Percentiles rank a stretch among this genome's conserved stretches.
These are phyloP conservation scores for Mylabris sibirica DNA, from an alignment of 2,888 invertebrate genomes.

Conservation along the genomic window DNA sequence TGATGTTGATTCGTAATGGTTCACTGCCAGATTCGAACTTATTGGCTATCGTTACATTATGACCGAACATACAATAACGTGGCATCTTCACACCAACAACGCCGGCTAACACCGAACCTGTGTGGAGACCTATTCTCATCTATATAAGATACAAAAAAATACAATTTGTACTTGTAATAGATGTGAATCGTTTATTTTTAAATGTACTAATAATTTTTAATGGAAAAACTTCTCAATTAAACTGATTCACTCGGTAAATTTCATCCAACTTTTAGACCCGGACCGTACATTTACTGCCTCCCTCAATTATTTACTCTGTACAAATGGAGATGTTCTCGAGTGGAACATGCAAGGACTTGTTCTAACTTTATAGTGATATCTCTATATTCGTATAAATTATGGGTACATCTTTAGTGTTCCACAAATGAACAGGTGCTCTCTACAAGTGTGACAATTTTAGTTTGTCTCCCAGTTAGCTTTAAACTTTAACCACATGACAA, in stretches of 20 bases:
- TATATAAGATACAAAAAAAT: slow-evolving; percentile 56
- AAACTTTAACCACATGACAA: not conserved
- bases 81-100: slow-evolving; percentile 95
- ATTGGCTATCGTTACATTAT: slow-evolving; percentile 94
- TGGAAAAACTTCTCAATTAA: not conserved
- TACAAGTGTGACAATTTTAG: not conserved
- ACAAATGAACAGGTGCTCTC: no score
- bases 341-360: no score
- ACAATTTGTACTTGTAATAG: not conserved
- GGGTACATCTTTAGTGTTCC: no score
- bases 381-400: no score
- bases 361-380: no score
- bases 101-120: slow-evolving; percentile 91
- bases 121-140: slow-evolving; percentile 96
- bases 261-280: not conserved
- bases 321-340: no score
- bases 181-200: no score
- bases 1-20: slow-evolving; percentile 89
- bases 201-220: not conserved
- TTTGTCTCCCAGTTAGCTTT: not conserved
- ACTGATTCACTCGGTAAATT: not conserved
- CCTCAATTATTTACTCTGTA: no score
- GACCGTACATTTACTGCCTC: no score
- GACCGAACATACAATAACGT: slow-evolving; percentile 93
- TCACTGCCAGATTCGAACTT: slow-evolving; percentile 96